Base-by-base conservation (phyloP, 2,888 invertebrate genomes). In the Adelphocoris suturalis region DNA sequence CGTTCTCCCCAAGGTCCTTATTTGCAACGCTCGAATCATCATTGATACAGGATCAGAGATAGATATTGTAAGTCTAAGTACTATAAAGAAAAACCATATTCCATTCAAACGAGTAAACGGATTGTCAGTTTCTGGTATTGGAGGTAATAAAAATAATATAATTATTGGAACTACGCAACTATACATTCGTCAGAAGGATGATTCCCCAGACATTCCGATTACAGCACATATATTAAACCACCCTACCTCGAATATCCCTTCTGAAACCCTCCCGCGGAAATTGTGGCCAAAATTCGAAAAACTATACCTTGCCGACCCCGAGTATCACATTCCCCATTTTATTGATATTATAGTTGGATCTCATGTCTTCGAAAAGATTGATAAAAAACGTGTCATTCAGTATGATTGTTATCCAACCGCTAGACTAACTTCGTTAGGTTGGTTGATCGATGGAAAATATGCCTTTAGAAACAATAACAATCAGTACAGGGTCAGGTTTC, bases 1-100 rank as follows among this genome's bases (percentile, higher is more conserved):
- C 61, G 61, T 19, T 61, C 16, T 3, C 0, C 16, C 19, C 61
- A 61, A 3, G 61, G 61, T 61, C 16, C 19, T 19, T 19, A 61
- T n/a, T 61, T 61, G 61, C 61, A 61, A n/a, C 61, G 61, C 61
- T 19, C 61, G 61, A 61, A 61, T 61, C 19, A 61, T 61, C n/a
- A 61, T 16, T 61, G 61, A 61, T 19, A 61, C 61, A 19, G 16
- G 61, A 61, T 61, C 61, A n/a, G 61, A 61, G n/a, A 61, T 61
- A 61, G 61, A 61, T 19, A 19, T 61, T 61, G 19, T 61, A 61
- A 61, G 61, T 61, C 61, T 2, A 19, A n/a, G 19, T 61, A 61
- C 9, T 1, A 61, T 61, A 19, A 3, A 19, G 3, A 16, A 9
- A 19, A 7, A 61, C n/a, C 5, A 61, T 9, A 61, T 61, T 61